Evolutionary conservation across 2,113 vertebrate genomes (phyloP).

Genomic region (Cercocebus atys): DNA sequence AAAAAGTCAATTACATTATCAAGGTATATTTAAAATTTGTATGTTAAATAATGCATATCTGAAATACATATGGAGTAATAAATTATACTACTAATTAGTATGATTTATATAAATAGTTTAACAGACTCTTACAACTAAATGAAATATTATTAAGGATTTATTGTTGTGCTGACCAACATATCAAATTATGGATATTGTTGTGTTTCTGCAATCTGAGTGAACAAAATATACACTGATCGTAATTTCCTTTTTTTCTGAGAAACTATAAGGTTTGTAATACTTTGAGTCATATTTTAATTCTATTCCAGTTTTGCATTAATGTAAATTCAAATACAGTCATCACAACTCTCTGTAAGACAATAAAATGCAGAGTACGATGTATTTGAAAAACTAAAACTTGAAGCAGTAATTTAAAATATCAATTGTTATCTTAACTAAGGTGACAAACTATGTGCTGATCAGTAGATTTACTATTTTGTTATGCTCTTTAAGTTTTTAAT

Average conservation of each 20-base stretch:
- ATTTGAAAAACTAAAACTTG: not conserved
- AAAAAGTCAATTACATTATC: not conserved
- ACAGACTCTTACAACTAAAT: not conserved
- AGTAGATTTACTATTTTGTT: not conserved
- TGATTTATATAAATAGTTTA: conserved; percentile 6
- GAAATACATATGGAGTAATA: not conserved
- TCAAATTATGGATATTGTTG: conserved; percentile 41
- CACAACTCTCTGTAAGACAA: not conserved
- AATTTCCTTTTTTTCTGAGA: not conserved
- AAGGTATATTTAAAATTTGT: not conserved
- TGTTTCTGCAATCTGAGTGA: not conserved
- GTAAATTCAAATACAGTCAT: not conserved
- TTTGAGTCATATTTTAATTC: not conserved
- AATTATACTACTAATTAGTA: not conserved
- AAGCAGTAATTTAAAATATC: conserved; percentile 13
- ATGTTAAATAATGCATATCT: not conserved
- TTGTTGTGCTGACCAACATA: conserved; percentile 49
- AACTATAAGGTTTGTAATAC: not conserved
- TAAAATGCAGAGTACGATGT: not conserved
- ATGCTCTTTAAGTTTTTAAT: not conserved
- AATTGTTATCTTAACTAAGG: conserved; percentile 14
- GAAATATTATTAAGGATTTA: not conserved
- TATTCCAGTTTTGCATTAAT: not conserved
- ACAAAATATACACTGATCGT: conserved; percentile 30
- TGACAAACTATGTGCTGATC: not conserved